These are phyloP conservation scores for Glaucopsyche alexis DNA, from an alignment of 2,888 invertebrate genomes.

Conservation along the genomic window DNA sequence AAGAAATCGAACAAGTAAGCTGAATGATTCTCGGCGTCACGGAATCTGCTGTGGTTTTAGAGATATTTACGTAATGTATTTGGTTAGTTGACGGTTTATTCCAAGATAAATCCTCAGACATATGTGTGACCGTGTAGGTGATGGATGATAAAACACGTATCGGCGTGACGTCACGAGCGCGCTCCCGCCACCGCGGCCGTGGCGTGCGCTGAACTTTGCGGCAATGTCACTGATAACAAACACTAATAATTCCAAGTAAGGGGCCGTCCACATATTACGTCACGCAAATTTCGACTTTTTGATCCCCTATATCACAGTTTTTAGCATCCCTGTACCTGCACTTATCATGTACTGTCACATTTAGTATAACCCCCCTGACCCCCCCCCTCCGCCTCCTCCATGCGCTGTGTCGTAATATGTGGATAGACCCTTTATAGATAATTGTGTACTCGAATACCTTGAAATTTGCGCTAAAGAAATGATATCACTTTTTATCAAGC, in stretches of 20 bases:
- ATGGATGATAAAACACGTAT: constrained; percentile 60
- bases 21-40: neutral
- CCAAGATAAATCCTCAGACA: constrained; percentile 24
- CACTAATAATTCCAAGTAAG: constrained; percentile 56
- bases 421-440: no score
- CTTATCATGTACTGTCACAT: no score
- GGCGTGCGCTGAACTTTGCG: constrained; percentile 62
- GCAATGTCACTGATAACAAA: constrained; percentile 65
- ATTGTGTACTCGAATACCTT: constrained; percentile 1
- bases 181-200: constrained; percentile 41
- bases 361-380: no score
- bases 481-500: neutral
- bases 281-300: no score
- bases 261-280: no score
- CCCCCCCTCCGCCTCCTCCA: no score
- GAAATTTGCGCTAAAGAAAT: neutral
- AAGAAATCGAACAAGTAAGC: constrained; percentile 14
- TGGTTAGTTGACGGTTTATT: neutral
- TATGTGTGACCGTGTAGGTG: constrained; percentile 25
- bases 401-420: no score
- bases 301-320: no score
- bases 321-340: no score
- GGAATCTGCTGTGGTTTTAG: neutral
- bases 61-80: constrained; percentile 2
- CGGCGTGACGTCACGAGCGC: constrained; percentile 64